Evolutionary conservation across 2,888 invertebrate genomes (phyloP).

Genomic region (Ligdia adustata): DNA sequence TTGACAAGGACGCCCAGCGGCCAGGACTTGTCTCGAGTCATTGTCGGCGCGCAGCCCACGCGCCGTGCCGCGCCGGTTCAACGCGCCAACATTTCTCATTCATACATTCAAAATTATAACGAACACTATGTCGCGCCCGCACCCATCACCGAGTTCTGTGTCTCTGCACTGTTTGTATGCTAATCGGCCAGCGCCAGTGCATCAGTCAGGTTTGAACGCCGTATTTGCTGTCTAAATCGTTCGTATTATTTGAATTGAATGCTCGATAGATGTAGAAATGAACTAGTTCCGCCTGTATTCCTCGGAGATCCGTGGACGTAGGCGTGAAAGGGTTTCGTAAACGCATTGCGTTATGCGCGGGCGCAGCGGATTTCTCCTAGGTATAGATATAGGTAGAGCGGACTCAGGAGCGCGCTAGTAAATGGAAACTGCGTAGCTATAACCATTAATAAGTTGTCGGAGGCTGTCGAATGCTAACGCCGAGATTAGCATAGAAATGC

Average conservation of each 20-base stretch:
- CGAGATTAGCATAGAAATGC: slow-evolving; percentile 80
- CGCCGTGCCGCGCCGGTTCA: slow-evolving; percentile 51
- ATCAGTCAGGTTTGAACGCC: slow-evolving; percentile 75
- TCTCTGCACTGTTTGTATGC: slow-evolving; percentile 81
- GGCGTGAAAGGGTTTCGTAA: slow-evolving; percentile 76
- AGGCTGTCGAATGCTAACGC: slow-evolving; percentile 70
- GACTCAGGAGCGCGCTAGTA: slow-evolving; percentile 61
- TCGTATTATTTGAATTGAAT: slow-evolving; percentile 83
- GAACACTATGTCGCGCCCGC: slow-evolving; percentile 75
- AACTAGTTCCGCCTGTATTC: slow-evolving; percentile 74
- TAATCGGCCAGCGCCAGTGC: slow-evolving; percentile 78
- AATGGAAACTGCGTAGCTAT: slow-evolving; percentile 69
- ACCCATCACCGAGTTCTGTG: slow-evolving; percentile 71
- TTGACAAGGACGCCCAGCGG: slow-evolving; percentile 78
- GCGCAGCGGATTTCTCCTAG: slow-evolving; percentile 48
- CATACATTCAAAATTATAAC: slow-evolving; percentile 84
- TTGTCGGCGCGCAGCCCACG: slow-evolving; percentile 80
- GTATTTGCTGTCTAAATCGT: slow-evolving; percentile 81
- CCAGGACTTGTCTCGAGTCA: slow-evolving; percentile 78
- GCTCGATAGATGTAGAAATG: slow-evolving; percentile 78
- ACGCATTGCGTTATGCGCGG: slow-evolving; percentile 66
- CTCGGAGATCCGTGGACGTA: slow-evolving; percentile 61
- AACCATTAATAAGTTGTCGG: slow-evolving; percentile 78
- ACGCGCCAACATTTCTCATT: slow-evolving; percentile 78
- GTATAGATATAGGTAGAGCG: slow-evolving; percentile 53